Percentiles rank a stretch among this genome's conserved stretches.
phyloP scores from a whole-genome alignment of 2,888 invertebrate genomes.

The Cryptops parisi region DNA sequence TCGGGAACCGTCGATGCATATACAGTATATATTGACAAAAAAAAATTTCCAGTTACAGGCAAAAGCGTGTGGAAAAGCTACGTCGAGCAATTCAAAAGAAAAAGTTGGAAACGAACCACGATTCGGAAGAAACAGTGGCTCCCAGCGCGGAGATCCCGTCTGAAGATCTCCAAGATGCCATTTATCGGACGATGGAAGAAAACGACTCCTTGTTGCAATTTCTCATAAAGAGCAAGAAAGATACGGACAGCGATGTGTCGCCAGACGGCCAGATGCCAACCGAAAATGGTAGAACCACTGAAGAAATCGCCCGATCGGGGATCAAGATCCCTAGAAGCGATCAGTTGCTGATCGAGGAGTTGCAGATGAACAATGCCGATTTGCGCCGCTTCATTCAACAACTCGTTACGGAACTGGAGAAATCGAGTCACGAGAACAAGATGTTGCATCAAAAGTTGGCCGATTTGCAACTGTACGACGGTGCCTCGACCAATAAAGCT shows the following conservation, averaged over 20 bases:
- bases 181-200: slow-evolving; percentile 24
- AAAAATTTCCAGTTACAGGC: slow-evolving; percentile 23
- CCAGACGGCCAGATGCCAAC: too few relatives aligned
- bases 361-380: slow-evolving; percentile 26
- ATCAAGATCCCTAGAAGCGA: slow-evolving; percentile 25
- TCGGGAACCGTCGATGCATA: too few relatives aligned
- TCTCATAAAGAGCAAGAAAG: slow-evolving; percentile 18
- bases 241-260: neutral
- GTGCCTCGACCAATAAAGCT: neutral
- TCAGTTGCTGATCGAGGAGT: slow-evolving; percentile 25
- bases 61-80: slow-evolving; percentile 13
- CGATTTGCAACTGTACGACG: slow-evolving; percentile 10
- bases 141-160: neutral
- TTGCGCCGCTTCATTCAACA: slow-evolving; percentile 25
- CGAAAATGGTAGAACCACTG: neutral
- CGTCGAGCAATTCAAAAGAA: slow-evolving; percentile 5
- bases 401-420: slow-evolving; percentile 25
- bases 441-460: slow-evolving; percentile 11
- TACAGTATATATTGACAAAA: too few relatives aligned
- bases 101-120: neutral
- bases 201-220: slow-evolving; percentile 26
- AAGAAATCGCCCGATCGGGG: slow-evolving; percentile 14
- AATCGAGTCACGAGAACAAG: slow-evolving; percentile 15
- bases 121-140: slow-evolving; percentile 4
- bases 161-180: slow-evolving; percentile 17